phyloP scores from a whole-genome alignment of 2,888 invertebrate genomes.

The Microplitis manilae region DNA sequence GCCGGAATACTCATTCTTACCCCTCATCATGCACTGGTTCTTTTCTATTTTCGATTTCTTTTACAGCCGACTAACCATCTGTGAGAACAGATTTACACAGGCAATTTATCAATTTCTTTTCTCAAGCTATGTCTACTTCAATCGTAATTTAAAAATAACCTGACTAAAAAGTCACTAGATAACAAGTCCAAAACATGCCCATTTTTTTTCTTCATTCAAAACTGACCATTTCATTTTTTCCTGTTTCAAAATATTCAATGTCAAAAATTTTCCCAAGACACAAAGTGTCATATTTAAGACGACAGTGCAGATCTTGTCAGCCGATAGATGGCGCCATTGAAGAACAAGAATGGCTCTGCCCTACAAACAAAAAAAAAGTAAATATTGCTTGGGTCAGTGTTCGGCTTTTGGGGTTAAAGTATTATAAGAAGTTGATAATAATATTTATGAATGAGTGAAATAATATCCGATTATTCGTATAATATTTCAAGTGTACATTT shows the following conservation, averaged over 20 bases:
- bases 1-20: not conserved
- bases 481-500: not conserved
- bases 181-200: no score
- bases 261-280: not conserved
- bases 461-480: not conserved
- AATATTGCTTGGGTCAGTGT: not conserved
- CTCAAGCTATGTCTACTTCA: no score
- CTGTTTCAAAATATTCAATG: no score
- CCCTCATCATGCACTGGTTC: not conserved
- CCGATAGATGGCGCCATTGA: constrained; percentile 20
- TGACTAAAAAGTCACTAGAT: no score
- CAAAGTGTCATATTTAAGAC: not conserved
- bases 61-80: no score
- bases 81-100: no score
- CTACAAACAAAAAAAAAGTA: not conserved
- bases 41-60: not conserved
- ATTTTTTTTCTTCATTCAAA: no score
- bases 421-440: not conserved
- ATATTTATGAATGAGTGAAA: not conserved
- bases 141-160: no score
- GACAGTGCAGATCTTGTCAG: constrained; percentile 9
- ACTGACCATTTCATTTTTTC: no score
- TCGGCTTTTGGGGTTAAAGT: not conserved
- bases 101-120: no score
- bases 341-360: not conserved